Conservation (phyloP, 2,888 invertebrate species). For the Mellilla xanthometata region DNA sequence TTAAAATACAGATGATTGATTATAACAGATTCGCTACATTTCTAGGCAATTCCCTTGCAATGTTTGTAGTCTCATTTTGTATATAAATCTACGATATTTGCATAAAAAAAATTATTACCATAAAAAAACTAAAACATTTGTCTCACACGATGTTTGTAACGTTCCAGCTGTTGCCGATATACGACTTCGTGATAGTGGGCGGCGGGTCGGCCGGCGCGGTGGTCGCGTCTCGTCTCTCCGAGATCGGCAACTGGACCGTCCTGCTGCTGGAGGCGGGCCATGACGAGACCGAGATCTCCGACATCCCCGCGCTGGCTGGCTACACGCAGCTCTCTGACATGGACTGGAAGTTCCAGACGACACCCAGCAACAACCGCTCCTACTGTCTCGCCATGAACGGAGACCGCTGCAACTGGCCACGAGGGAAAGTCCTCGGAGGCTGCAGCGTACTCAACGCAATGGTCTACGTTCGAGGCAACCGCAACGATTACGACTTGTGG, state of each 20-base stretch:
- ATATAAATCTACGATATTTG: too few relatives aligned
- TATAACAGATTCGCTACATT: too few relatives aligned
- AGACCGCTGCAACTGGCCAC: conserved; percentile 94
- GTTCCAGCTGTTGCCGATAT: conserved; percentile 87
- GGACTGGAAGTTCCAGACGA: conserved; percentile 96
- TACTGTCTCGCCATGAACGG: conserved; percentile 94
- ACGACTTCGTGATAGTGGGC: conserved; percentile 94
- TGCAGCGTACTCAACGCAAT: conserved; percentile 94
- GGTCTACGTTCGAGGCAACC: conserved; percentile 95
- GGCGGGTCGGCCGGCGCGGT: conserved; percentile 96
- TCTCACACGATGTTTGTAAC: conserved; percentile 1
- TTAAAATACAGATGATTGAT: too few relatives aligned
- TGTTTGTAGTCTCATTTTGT: too few relatives aligned
- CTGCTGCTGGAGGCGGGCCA: conserved; percentile 93
- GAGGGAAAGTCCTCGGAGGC: conserved; percentile 95
- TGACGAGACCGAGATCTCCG: conserved; percentile 94
- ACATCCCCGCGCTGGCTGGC: conserved; percentile 92
- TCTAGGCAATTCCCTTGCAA: too few relatives aligned
- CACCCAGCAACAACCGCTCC: conserved; percentile 88
- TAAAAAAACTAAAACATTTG: background rate
- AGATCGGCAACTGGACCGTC: conserved; percentile 91
- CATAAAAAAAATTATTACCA: too few relatives aligned
- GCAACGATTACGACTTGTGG: conserved; percentile 94
- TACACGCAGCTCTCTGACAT: conserved; percentile 93
- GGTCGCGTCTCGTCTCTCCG: conserved; percentile 91